Evolutionary conservation across 2,888 invertebrate genomes (phyloP).

Genomic region (Tolmerus cingulatus): DNA sequence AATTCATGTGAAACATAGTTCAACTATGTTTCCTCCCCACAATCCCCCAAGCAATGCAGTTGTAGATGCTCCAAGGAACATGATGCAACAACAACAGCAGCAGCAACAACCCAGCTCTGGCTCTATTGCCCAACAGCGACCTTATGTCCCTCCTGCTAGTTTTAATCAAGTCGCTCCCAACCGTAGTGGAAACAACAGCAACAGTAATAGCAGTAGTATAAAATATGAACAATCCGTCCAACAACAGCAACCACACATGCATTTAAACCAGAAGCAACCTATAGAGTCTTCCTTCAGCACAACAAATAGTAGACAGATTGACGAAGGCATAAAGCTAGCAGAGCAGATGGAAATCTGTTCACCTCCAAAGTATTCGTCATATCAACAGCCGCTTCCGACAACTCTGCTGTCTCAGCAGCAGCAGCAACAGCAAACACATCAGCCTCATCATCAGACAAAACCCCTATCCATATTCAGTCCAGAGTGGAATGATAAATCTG

Average conservation of each 20-base stretch:
- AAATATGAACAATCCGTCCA: conserved; percentile 54
- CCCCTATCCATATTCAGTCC: conserved; percentile 61
- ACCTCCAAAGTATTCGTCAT: conserved; percentile 52
- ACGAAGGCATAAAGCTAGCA: conserved; percentile 25
- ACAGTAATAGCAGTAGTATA: conserved; percentile 3
- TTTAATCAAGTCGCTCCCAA: conserved; percentile 47
- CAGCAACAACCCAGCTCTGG: conserved; percentile 40
- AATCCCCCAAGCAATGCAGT: conserved; percentile 49
- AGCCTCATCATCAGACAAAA: conserved; percentile 48
- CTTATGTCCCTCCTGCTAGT: conserved; percentile 44
- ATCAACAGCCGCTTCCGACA: conserved; percentile 46
- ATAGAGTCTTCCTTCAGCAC: conserved; percentile 51
- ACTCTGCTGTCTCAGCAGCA: conserved; percentile 45
- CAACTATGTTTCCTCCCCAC: conserved; percentile 47
- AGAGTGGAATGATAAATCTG: conserved; percentile 59
- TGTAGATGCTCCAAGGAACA: conserved; percentile 51
- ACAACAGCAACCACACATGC: conserved; percentile 46
- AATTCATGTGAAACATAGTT: conserved; percentile 46
- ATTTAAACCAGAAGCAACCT: conserved; percentile 46
- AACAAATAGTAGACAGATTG: conserved; percentile 19
- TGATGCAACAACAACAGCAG: conserved; percentile 43
- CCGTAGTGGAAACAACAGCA: conserved; percentile 41
- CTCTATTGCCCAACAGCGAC: conserved; percentile 47
- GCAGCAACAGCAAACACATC: conserved; percentile 50
- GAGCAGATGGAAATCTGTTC: conserved; percentile 54